A percentile compares a stretch with the other conserved stretches of the same genome.
Conservation (phyloP, 2,888 invertebrate genomes). For the Amaurobius ferox region DNA sequence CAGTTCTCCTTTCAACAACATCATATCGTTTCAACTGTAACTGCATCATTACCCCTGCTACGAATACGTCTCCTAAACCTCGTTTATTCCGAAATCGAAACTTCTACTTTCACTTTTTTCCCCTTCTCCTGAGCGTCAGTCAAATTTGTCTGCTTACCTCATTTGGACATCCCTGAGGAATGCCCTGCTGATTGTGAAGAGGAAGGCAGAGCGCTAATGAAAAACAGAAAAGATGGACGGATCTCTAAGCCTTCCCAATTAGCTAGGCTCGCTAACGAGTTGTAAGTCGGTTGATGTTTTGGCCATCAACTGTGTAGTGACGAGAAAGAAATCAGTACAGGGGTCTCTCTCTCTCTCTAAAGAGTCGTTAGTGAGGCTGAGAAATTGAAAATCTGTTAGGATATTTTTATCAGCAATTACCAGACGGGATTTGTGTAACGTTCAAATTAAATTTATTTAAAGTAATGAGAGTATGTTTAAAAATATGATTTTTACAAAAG, state of each 20-base stretch:
- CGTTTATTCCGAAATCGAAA: neutral
- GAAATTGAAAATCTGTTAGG: neutral
- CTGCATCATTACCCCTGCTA: neutral
- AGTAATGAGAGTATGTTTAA: too few species aligned
- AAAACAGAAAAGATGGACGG: neutral
- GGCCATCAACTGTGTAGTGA: neutral
- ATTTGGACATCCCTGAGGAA: neutral
- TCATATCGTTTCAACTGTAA: neutral
- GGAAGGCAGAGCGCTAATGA: neutral
- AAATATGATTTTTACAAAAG: too few species aligned
- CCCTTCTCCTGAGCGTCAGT: neutral
- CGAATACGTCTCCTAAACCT: neutral
- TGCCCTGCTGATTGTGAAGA: neutral
- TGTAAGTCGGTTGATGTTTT: neutral
- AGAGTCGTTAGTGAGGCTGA: neutral
- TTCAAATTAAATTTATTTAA: too few species aligned
- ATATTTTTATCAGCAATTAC: neutral
- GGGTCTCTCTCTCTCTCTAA: neutral
- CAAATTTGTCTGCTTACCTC: neutral
- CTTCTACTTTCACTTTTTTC: neutral
- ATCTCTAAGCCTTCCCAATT: neutral
- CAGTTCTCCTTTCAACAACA: neutral
- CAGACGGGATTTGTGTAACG: too few species aligned
- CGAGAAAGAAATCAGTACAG: neutral
- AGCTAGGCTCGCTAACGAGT: conserved; percentile 8